phyloP scores from a whole-genome alignment of 1,140 invertebrate species.

The Drosophila navojoa region DNA sequence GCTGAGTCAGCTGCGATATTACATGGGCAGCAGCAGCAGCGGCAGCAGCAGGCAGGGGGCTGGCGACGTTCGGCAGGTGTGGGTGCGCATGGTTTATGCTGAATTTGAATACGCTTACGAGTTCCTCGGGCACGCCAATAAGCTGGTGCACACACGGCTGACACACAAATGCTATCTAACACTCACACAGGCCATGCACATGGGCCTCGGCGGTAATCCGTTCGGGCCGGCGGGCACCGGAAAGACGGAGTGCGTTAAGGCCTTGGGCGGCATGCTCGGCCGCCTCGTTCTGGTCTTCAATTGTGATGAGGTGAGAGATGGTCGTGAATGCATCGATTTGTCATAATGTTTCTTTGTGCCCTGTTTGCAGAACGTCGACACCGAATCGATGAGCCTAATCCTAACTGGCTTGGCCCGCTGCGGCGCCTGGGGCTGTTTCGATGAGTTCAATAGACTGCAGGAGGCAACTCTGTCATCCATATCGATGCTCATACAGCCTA shows the following conservation, averaged over 20 bases:
- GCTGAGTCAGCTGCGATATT: constrained; percentile 96
- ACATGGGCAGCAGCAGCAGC: constrained; percentile 83
- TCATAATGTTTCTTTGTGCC: constrained; percentile 50
- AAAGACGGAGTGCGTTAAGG: constrained; percentile 99
- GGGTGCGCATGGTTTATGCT: constrained; percentile 92
- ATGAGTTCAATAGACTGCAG: constrained; percentile 98
- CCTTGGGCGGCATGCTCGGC: constrained; percentile 94
- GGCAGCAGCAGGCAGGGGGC: not conserved
- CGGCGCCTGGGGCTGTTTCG: constrained; percentile 99
- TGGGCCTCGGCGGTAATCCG: constrained; percentile 98
- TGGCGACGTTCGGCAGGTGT: constrained; percentile 84
- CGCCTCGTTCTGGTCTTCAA: constrained; percentile 98
- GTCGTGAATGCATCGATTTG: constrained; percentile 41
- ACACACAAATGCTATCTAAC: constrained; percentile 98
- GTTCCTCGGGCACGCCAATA: constrained; percentile 96
- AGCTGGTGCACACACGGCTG: constrained; percentile 95
- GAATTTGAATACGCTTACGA: constrained; percentile 98
- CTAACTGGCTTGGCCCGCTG: constrained; percentile 95
- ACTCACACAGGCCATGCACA: constrained; percentile 96
- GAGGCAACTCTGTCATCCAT: constrained; percentile 96
- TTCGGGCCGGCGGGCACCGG: constrained; percentile 99
- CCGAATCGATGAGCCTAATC: constrained; percentile 95
- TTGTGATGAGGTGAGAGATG: constrained; percentile 93
- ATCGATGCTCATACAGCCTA: constrained; percentile 94
- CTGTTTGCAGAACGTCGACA: constrained; percentile 92